Conservation (phyloP, 2,113 vertebrate species). For the Petroica traversi region DNA sequence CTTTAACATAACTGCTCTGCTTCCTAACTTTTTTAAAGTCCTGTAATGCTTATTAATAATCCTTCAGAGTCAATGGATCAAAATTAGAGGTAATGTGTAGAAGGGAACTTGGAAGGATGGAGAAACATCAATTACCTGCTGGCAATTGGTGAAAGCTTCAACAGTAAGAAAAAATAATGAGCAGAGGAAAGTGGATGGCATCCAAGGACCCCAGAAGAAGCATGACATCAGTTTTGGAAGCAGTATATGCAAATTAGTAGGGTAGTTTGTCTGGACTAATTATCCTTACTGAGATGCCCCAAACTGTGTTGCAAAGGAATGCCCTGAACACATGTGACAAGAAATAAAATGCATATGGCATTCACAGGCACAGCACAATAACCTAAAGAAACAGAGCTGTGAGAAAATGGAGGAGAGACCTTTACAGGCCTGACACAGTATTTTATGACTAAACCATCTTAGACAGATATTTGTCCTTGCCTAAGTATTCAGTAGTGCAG, state of each 20-base stretch:
- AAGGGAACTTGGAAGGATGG: neutral
- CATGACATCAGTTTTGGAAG: neutral
- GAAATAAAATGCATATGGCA: neutral
- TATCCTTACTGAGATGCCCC: neutral
- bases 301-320: neutral
- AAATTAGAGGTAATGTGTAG: neutral
- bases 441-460: too few relatives aligned
- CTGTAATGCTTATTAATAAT: neutral
- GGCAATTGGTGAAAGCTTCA: neutral
- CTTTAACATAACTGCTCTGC: neutral
- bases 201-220: neutral
- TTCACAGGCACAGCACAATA: neutral
- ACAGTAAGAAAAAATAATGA: neutral
- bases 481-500: too few relatives aligned
- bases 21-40: neutral
- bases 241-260: neutral
- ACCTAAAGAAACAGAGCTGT: neutral
- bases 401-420: too few relatives aligned
- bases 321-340: neutral
- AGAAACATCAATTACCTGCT: neutral
- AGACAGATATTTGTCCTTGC: too few relatives aligned
- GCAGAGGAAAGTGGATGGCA: neutral
- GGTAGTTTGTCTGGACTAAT: constrained; percentile 18
- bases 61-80: neutral
- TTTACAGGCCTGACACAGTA: too few relatives aligned